phyloP scores from a whole-genome alignment of 2,888 invertebrate genomes.

The Scaptomyza flava region DNA sequence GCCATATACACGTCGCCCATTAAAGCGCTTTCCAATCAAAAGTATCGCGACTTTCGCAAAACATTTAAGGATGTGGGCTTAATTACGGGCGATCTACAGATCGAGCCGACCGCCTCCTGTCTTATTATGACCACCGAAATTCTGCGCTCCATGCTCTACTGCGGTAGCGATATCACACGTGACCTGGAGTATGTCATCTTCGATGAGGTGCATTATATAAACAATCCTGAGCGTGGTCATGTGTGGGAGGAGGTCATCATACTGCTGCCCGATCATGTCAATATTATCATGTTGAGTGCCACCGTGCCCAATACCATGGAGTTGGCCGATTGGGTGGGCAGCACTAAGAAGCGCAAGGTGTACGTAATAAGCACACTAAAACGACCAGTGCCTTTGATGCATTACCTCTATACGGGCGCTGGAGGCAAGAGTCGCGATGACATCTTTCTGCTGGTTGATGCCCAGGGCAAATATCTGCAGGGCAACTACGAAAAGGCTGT shows the following conservation, averaged over 20 bases:
- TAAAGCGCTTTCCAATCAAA: conserved; percentile 99
- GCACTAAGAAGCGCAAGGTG: conserved; percentile 93
- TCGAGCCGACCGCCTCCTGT: conserved; percentile 96
- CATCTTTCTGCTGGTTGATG: conserved; percentile 91
- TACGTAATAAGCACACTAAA: conserved; percentile 97
- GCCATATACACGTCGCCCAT: conserved; percentile 99
- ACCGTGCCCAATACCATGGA: conserved; percentile 99
- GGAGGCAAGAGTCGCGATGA: conserved; percentile 89
- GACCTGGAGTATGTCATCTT: conserved; percentile 99
- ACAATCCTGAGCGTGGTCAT: conserved; percentile 98
- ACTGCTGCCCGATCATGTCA: conserved; percentile 96
- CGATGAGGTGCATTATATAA: conserved; percentile 99
- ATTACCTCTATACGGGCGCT: conserved; percentile 93
- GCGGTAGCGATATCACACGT: conserved; percentile 95
- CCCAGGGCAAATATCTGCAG: conserved; percentile 88
- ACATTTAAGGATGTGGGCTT: conserved; percentile 97
- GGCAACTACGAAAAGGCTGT: conserved; percentile 88
- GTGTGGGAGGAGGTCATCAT: conserved; percentile 99
- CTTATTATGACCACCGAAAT: conserved; percentile 99
- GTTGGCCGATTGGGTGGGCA: conserved; percentile 97
- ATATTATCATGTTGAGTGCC: conserved; percentile 98
- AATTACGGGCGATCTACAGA: conserved; percentile 97
- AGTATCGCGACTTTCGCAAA: conserved; percentile 97
- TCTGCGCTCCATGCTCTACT: conserved; percentile 97
- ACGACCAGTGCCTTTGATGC: conserved; percentile 97